phyloP scores from a whole-genome alignment of 2,888 invertebrate genomes.

The Caenorhabditis sp. region DNA sequence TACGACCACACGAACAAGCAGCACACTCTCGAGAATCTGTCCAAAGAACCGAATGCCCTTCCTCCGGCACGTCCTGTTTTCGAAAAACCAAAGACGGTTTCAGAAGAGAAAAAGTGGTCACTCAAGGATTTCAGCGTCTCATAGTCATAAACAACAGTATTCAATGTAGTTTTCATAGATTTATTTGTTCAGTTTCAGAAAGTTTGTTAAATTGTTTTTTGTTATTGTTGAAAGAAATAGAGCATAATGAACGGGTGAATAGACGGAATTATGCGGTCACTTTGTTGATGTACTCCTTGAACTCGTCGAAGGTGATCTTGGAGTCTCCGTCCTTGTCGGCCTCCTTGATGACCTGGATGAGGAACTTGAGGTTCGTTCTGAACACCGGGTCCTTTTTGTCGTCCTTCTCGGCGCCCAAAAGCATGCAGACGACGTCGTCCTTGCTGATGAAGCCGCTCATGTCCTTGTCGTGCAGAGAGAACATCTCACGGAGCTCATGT shows the following conservation, averaged over 20 bases:
- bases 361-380: slow-evolving; percentile 75
- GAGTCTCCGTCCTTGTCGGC: slow-evolving; percentile 76
- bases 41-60: slow-evolving; percentile 41
- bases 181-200: too few relatives aligned
- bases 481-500: slow-evolving; percentile 73
- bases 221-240: slow-evolving; percentile 2
- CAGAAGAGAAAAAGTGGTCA: slow-evolving; percentile 32
- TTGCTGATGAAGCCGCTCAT: slow-evolving; percentile 72
- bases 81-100: not conserved
- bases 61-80: slow-evolving; percentile 14
- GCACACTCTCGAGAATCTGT: slow-evolving; percentile 64
- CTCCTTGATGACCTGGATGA: slow-evolving; percentile 74
- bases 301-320: slow-evolving; percentile 76
- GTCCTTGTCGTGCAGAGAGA: slow-evolving; percentile 72
- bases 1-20: slow-evolving; percentile 72
- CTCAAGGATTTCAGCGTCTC: slow-evolving; percentile 33
- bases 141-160: too few relatives aligned
- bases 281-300: slow-evolving; percentile 75
- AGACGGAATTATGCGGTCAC: slow-evolving; percentile 52
- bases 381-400: slow-evolving; percentile 75
- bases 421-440: slow-evolving; percentile 75
- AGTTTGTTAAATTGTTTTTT: slow-evolving; percentile 11
- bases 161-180: not conserved
- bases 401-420: slow-evolving; percentile 73
- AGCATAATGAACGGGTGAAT: slow-evolving; percentile 16